A percentile compares a stretch with the other conserved stretches of the same genome.
Conservation (phyloP, 2,797 vertebrate genomes). For the Alauda arvensis region DNA sequence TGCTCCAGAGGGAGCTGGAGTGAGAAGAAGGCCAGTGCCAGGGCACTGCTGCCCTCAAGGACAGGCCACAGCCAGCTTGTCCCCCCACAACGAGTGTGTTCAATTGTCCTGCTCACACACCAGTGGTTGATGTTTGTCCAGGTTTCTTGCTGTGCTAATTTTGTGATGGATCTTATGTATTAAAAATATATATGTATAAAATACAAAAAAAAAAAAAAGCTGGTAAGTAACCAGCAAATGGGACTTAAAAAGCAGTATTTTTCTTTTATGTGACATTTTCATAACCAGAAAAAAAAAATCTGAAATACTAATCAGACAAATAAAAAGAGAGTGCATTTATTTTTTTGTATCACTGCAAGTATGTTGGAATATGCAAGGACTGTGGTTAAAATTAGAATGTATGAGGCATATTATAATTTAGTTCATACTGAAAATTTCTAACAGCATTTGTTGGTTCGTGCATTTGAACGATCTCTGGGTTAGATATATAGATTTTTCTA, state of each 20-base stretch:
- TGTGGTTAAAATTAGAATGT: slow-evolving; percentile 89
- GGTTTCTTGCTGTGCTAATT: slow-evolving; percentile 69
- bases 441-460: slow-evolving; percentile 81
- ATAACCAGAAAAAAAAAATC: slow-evolving; percentile 71
- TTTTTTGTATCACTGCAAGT: slow-evolving; percentile 86
- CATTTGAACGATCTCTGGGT: slow-evolving; percentile 80
- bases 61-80: background rate
- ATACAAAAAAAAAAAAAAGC: slow-evolving; percentile 46
- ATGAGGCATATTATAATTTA: slow-evolving; percentile 88
- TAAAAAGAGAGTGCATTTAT: slow-evolving; percentile 78
- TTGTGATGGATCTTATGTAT: slow-evolving; percentile 75
- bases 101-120: slow-evolving; percentile 56
- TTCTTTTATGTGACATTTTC: slow-evolving; percentile 79
- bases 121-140: slow-evolving; percentile 57
- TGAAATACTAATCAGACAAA: slow-evolving; percentile 79
- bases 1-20: background rate
- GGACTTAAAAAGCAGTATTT: slow-evolving; percentile 81
- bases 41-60: background rate
- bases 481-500: slow-evolving; percentile 86
- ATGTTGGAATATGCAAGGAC: slow-evolving; percentile 93
- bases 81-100: background rate
- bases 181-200: slow-evolving; percentile 71
- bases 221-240: slow-evolving; percentile 64
- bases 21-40: accelerated
- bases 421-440: slow-evolving; percentile 81